Evolutionary conservation across 2,888 invertebrate species (phyloP).

Genomic region (Eutolmus rufibarbis): DNA sequence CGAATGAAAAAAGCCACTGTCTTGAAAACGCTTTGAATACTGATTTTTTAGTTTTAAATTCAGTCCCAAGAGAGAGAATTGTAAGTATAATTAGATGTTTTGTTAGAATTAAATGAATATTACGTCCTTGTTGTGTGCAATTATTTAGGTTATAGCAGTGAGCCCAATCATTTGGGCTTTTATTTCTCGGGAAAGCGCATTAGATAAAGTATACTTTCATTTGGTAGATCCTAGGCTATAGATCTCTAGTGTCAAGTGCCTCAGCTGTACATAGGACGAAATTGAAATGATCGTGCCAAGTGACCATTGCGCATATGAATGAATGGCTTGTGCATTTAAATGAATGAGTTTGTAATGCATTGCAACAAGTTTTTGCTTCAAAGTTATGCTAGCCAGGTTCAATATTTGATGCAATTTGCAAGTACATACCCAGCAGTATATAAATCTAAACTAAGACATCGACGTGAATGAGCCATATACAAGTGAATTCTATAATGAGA

Average conservation of each 20-base stretch:
- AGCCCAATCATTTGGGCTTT: background rate
- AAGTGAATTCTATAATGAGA: background rate
- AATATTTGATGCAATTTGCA: background rate
- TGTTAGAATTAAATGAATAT: too few species aligned
- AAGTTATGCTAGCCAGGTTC: background rate
- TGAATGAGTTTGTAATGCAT: background rate
- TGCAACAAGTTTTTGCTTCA: background rate
- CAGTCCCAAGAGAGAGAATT: too few species aligned
- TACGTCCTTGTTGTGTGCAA: too few species aligned
- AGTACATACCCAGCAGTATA: background rate
- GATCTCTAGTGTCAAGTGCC: background rate
- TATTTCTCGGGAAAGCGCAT: background rate
- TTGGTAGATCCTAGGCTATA: background rate
- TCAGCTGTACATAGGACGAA: background rate
- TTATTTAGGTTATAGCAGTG: background rate
- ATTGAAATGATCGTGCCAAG: background rate
- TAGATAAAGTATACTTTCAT: background rate
- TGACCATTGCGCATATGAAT: background rate
- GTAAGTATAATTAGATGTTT: background rate
- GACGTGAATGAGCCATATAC: background rate
- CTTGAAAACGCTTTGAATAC: background rate
- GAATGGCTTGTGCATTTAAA: background rate
- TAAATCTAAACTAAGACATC: background rate
- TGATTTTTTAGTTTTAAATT: too few species aligned
- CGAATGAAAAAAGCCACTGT: background rate